Base-by-base conservation (phyloP, 2,888 invertebrate species). In the Acronicta psi region DNA sequence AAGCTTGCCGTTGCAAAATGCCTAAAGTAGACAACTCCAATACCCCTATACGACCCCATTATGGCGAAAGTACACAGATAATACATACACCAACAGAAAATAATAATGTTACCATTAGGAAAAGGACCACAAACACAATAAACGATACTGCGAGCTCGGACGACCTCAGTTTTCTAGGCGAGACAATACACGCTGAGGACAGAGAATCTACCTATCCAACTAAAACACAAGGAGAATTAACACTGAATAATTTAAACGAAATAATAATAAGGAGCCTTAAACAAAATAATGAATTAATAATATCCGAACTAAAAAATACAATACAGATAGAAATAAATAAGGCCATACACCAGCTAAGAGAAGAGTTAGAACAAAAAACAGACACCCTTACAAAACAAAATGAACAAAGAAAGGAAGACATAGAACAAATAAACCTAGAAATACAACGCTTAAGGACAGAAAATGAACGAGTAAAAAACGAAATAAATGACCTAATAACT, bases 1-100 rank as follows among this genome's bases (percentile, higher is more conserved):
- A 43, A 40, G 49, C 31, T 36, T 58, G 51, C 41, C 14, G 34
- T 9, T 58, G 52, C 18, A 58, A 52, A 42, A 46, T 58, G 36
- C 52, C 58, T 8, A 57, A 57, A 49, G 34, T 0, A 0, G 40
- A 38, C 6, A 57, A 51, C 17, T 20, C 40, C 4, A 31, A 57
- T 40, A 57, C 57, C 0, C 56, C 57, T 17, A 57, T 57, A 40
- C 37, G 57, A 8, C 11, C 50, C 2, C 31, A 37, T 7, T 31
- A 31, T 31, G 1, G 3, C 1, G 31, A 31, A 31, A 31, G 4
- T 13, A 31, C 31, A 1, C 31, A 13, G 4, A 31, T 13, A 31
- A 4, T 31, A 11, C 20, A 29, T 18, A 40, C 38, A 45, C 37
- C 53, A 1, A 4, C 4, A 9, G 44, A 44, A 20, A 38, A 53